A percentile compares a stretch with the other conserved stretches of the same genome.
These are phyloP conservation scores for Mellilla xanthometata DNA, from an alignment of 2,888 invertebrate species.

Conservation along the genomic window DNA sequence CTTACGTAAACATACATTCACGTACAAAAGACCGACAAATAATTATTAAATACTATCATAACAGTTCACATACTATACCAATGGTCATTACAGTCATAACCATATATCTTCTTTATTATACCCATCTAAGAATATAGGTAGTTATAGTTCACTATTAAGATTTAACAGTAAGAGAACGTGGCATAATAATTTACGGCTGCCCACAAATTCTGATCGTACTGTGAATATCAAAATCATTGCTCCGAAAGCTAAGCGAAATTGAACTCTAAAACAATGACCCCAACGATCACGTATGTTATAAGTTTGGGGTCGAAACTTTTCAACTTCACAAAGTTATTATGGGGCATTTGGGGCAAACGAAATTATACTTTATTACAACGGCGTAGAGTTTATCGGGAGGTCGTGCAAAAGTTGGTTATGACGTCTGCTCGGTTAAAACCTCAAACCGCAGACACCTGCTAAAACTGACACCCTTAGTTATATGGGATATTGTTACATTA, in stretches of 20 bases:
- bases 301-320: conserved; percentile 38
- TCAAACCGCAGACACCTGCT: conserved; percentile 62
- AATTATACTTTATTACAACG: conserved; percentile 21
- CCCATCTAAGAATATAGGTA: conserved; percentile 4
- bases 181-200: conserved; percentile 19
- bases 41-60: background rate
- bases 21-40: background rate
- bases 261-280: conserved; percentile 33
- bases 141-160: conserved; percentile 15
- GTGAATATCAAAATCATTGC: conserved; percentile 19
- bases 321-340: conserved; percentile 22
- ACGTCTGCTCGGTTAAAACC: conserved; percentile 45
- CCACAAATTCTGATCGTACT: conserved; percentile 13
- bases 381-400: conserved; percentile 16
- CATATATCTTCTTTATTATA: conserved; percentile 12
- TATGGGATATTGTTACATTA: conserved; percentile 52
- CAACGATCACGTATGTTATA: conserved; percentile 38
- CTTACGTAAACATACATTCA: background rate
- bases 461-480: conserved; percentile 51
- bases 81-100: conserved; percentile 5
- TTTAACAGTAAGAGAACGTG: conserved; percentile 18
- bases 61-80: background rate
- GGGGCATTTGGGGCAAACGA: conserved; percentile 11
- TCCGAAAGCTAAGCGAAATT: conserved; percentile 29
- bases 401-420: conserved; percentile 26